Evolutionary conservation across 2,113 vertebrate species (phyloP).

Genomic region (Nestor notabilis): DNA sequence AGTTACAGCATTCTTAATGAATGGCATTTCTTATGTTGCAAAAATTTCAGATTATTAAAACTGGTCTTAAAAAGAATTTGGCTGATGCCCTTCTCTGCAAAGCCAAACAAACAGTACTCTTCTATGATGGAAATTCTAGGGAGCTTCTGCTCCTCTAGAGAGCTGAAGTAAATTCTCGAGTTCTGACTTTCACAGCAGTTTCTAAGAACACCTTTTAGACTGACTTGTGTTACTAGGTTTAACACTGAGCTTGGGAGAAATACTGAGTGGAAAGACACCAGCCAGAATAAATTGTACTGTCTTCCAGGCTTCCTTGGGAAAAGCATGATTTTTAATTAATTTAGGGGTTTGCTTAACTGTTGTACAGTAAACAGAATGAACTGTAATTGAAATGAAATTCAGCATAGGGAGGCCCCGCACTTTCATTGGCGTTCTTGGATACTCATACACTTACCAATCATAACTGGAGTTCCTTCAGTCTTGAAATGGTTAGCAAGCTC

Average conservation of each 20-base stretch:
- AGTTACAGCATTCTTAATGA: neutral
- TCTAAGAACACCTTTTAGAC: neutral
- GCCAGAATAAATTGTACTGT: neutral
- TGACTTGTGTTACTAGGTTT: neutral
- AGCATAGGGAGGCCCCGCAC: neutral
- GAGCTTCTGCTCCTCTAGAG: neutral
- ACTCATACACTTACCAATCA: conserved; percentile 86
- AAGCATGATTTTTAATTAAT: neutral
- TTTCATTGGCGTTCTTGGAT: neutral
- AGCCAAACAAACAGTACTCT: neutral
- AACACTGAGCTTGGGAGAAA: neutral
- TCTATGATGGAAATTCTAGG: neutral
- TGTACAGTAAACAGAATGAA: neutral
- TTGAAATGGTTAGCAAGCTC: conserved; percentile 92
- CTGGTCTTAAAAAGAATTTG: neutral
- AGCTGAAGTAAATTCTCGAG: neutral
- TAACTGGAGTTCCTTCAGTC: conserved; percentile 90
- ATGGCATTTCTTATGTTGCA: neutral
- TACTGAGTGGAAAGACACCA: neutral
- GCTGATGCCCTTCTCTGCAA: neutral
- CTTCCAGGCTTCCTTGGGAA: neutral
- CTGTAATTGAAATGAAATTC: neutral
- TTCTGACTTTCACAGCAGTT: neutral
- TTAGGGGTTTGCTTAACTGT: neutral
- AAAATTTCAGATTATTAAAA: neutral